These are phyloP conservation scores for Anaspis maculata DNA, from an alignment of 2,888 invertebrate species.

Conservation along the genomic window DNA sequence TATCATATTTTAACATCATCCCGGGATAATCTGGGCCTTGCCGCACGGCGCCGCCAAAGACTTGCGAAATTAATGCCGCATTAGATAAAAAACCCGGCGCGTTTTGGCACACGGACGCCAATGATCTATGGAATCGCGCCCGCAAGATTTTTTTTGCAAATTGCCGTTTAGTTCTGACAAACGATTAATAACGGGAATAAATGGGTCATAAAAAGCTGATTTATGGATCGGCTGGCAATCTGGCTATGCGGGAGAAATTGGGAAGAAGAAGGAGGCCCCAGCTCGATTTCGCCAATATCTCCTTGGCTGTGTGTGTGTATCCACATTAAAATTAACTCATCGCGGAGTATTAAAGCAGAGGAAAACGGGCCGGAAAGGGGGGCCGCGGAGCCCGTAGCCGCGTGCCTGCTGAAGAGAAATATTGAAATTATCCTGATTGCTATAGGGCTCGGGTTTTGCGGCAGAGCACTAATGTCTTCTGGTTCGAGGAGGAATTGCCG, in stretches of 20 bases:
- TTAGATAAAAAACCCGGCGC: slow-evolving; percentile 17
- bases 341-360: neutral
- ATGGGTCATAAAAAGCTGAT: slow-evolving; percentile 42
- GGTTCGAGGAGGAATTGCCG: too few relatives aligned
- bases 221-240: slow-evolving; percentile 36
- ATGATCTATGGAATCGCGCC: slow-evolving; percentile 29
- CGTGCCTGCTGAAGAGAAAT: slow-evolving; percentile 24
- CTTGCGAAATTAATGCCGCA: slow-evolving; percentile 13
- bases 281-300: slow-evolving; percentile 29
- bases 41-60: too few relatives aligned
- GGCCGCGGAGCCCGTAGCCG: too few relatives aligned
- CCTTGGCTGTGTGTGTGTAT: slow-evolving; percentile 19
- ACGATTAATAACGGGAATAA: slow-evolving; percentile 41
- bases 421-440: slow-evolving; percentile 34
- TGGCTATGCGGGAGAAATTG: slow-evolving; percentile 19
- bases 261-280: slow-evolving; percentile 1
- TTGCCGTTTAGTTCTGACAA: slow-evolving; percentile 36
- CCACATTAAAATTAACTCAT: slow-evolving; percentile 36
- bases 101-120: slow-evolving; percentile 16
- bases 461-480: slow-evolving; percentile 23
- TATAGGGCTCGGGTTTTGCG: too few relatives aligned
- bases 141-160: slow-evolving; percentile 29
- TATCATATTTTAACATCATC: too few relatives aligned
- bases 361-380: too few relatives aligned
- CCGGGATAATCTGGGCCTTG: too few relatives aligned